Evolutionary conservation across 2,113 vertebrate species (phyloP).

Genomic region (Euleptes europaea): DNA sequence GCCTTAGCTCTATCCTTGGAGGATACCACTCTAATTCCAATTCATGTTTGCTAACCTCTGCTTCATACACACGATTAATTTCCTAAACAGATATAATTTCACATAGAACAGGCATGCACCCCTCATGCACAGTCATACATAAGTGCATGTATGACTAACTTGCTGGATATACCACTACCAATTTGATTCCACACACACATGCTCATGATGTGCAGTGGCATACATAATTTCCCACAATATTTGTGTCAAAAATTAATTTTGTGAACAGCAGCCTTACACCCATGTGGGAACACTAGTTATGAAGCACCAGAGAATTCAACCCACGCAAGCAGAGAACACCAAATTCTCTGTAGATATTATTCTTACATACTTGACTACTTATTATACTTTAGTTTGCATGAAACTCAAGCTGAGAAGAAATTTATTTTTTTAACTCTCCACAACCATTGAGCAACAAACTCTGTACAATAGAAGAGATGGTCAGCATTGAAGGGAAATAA

Average conservation of each 20-base stretch:
- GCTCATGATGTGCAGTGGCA: background rate
- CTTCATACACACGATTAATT: background rate
- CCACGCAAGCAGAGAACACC: background rate
- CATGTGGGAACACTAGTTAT: background rate
- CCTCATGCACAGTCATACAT: background rate
- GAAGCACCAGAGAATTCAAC: constrained; percentile 3
- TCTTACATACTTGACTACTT: background rate
- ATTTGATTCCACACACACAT: background rate
- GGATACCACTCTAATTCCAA: background rate
- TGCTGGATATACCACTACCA: background rate
- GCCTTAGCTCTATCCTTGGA: background rate
- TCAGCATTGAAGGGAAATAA: background rate
- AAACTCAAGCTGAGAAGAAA: background rate
- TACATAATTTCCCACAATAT: background rate
- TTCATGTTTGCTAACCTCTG: background rate
- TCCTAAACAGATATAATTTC: background rate
- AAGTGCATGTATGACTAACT: background rate
- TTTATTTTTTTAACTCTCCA: background rate
- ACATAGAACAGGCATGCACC: background rate
- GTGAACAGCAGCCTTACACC: background rate
- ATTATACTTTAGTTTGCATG: background rate
- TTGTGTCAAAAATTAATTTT: background rate
- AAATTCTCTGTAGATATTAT: background rate
- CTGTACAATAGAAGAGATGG: background rate
- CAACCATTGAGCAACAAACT: background rate